A percentile compares a stretch with the other conserved stretches of the same genome.
Evolutionary conservation across 2,797 vertebrate species (phyloP).

Genomic region (Enteromius paludinosus): DNA sequence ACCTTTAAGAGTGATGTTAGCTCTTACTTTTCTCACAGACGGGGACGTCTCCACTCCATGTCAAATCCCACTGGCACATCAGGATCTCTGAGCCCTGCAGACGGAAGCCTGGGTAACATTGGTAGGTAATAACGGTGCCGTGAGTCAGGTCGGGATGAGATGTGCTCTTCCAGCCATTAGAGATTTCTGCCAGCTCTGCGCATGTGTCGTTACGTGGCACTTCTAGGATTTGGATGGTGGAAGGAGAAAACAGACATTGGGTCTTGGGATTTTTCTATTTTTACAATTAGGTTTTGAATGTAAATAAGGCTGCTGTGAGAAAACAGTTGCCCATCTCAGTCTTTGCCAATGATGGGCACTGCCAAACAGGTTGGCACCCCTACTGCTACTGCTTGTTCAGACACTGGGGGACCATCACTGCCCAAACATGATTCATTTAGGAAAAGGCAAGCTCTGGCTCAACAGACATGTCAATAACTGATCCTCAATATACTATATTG

Average conservation of each 20-base stretch:
- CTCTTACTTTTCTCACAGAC: slow-evolving; percentile 90
- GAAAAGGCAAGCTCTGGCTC: slow-evolving; percentile 15
- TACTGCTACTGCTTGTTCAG: slow-evolving; percentile 54
- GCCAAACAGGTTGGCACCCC: slow-evolving; percentile 66
- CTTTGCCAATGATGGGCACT: slow-evolving; percentile 57
- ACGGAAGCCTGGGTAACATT: slow-evolving; percentile 94
- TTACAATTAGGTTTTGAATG: slow-evolving; percentile 33
- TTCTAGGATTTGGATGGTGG: slow-evolving; percentile 75
- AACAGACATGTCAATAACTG: neutral
- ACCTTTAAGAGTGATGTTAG: slow-evolving; percentile 6
- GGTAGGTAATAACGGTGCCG: slow-evolving; percentile 93
- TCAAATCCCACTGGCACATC: slow-evolving; percentile 98
- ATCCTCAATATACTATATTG: neutral
- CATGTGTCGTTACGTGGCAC: slow-evolving; percentile 96
- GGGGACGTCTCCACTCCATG: slow-evolving; percentile 94
- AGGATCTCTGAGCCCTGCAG: slow-evolving; percentile 89
- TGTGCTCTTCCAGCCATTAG: slow-evolving; percentile 94
- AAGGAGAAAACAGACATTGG: slow-evolving; percentile 5
- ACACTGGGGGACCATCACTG: slow-evolving; percentile 64
- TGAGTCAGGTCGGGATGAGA: slow-evolving; percentile 95
- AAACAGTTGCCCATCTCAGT: slow-evolving; percentile 54
- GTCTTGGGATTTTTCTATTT: slow-evolving; percentile 4
- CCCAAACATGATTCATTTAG: slow-evolving; percentile 63
- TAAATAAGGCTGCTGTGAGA: slow-evolving; percentile 47
- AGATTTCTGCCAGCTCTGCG: slow-evolving; percentile 92